Evolutionary conservation across 2,888 invertebrate species (phyloP), one percentile per base, ranked within the genome.

Genomic region (Hedychridium roseum): DNA sequence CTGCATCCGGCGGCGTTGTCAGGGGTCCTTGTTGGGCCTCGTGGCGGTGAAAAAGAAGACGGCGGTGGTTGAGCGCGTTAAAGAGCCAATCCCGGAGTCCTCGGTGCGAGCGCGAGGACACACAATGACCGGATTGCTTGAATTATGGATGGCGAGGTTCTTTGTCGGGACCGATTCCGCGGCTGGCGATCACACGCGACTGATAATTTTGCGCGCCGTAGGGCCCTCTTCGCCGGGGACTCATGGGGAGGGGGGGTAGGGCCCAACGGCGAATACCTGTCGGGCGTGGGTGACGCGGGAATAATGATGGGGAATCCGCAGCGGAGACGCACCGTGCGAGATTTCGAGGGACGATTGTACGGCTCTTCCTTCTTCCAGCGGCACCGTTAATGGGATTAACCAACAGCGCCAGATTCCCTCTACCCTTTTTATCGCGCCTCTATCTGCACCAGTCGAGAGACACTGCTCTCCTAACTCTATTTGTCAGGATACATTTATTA

Each of bases 141-240:
- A 74, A 74, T 74, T 74, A 74, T 73, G 73, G 74, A 73, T 73
- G 73, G 63, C 66, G 67, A 51, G 60, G 46, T 61, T 64, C 72
- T 71, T 71, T 73, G 71, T 71, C 66, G 66, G 71, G 56, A 39
- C 60, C 66, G 64, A 55, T 54, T 52, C 54, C 38, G 27, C 34
- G 45, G 45, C 42, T 35, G 36, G 53, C 50, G 73, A 74, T 74
- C 70, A 72, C 72, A 70, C 66, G 69, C 73, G 66, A 67, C 67
- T 67, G 72, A 74, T 74, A 71, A 74, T 70, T 66, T 60, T 56
- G 49, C 56, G 53, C 46, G 58, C 45, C 51, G 53, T 41, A 44
- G 47, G 58, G 50, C 30, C 28, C 17, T 9, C 40, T 23, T 39
- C 18, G 35, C 14, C 27, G 39, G 20, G 15, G 21, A 12, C 3